Evolutionary conservation across 2,113 vertebrate genomes (phyloP).

Genomic region (Notarius quadriscutis): DNA sequence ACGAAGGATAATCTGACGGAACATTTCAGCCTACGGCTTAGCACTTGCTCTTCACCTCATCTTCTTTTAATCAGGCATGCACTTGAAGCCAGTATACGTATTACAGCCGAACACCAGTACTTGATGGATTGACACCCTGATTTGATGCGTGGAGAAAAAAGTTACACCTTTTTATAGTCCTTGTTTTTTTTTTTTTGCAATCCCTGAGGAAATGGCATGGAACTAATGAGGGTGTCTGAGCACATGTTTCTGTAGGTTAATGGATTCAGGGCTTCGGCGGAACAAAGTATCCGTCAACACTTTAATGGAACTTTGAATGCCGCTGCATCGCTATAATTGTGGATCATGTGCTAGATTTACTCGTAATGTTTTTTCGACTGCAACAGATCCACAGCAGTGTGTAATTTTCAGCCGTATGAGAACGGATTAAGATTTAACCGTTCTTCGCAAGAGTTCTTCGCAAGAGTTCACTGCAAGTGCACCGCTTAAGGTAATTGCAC

Average conservation of each 20-base stretch:
- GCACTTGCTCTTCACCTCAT: constrained; percentile 13
- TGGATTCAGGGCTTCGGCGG: neutral
- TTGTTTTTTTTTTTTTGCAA: neutral
- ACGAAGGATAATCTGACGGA: constrained; percentile 17
- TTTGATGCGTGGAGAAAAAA: constrained; percentile 40
- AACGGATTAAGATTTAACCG: constrained; percentile 30
- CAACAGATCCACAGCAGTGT: constrained; percentile 36
- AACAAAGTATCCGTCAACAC: neutral
- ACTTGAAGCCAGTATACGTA: neutral
- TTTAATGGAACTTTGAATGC: constrained; percentile 8
- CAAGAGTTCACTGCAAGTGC: constrained; percentile 49
- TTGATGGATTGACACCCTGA: constrained; percentile 52
- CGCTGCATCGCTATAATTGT: neutral
- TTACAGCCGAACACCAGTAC: neutral
- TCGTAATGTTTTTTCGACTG: constrained; percentile 29
- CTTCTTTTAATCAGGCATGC: constrained; percentile 2
- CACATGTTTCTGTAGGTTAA: constrained; percentile 24
- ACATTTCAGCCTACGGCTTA: neutral
- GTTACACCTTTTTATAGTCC: neutral
- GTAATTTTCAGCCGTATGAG: constrained; percentile 35
- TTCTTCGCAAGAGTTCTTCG: constrained; percentile 42
- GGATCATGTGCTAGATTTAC: constrained; percentile 27
- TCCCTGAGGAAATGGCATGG: neutral
- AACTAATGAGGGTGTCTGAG: constrained; percentile 27
- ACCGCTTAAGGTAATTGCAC: constrained; percentile 48